Conservation (phyloP, 37 sponge, comb jelly and placozoan species). For the Spongilla lacustris region DNA sequence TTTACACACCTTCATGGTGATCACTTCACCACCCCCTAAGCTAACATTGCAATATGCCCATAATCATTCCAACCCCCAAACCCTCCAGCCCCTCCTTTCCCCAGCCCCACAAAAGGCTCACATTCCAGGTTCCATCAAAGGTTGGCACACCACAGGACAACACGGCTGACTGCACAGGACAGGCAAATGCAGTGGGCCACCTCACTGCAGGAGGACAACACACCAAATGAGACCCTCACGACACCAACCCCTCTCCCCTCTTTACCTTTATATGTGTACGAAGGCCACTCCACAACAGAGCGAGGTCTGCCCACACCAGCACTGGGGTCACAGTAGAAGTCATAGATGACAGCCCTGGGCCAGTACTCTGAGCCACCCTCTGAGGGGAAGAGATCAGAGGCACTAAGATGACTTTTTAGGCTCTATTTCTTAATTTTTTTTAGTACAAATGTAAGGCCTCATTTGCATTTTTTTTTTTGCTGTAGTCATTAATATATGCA, state of each 20-base stretch:
- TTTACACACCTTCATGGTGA: no score
- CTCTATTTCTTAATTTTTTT: no score
- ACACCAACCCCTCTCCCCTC: background rate
- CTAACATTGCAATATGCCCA: no score
- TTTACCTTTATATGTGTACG: slow-evolving; percentile 53
- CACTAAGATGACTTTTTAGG: no score
- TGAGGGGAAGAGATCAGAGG: no score
- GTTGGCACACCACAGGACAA: slow-evolving; percentile 35
- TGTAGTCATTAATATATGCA: no score
- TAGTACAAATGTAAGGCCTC: no score
- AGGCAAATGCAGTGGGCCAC: slow-evolving; percentile 50
- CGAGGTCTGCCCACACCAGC: slow-evolving; percentile 9
- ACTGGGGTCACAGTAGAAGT: slow-evolving; percentile 58
- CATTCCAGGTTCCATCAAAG: slow-evolving; percentile 58
- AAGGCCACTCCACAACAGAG: slow-evolving; percentile 46
- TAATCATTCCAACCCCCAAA: no score
- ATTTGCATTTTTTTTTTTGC: no score
- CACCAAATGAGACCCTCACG: background rate
- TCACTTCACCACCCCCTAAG: no score
- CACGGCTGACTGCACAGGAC: background rate
- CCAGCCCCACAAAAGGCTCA: no score
- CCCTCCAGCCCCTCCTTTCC: no score
- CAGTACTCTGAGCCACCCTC: slow-evolving; percentile 2
- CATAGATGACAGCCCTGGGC: slow-evolving; percentile 53
- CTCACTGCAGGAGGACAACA: slow-evolving; percentile 7